Conservation (phyloP, 2,888 invertebrate genomes). For the Diarsia brunnea region DNA sequence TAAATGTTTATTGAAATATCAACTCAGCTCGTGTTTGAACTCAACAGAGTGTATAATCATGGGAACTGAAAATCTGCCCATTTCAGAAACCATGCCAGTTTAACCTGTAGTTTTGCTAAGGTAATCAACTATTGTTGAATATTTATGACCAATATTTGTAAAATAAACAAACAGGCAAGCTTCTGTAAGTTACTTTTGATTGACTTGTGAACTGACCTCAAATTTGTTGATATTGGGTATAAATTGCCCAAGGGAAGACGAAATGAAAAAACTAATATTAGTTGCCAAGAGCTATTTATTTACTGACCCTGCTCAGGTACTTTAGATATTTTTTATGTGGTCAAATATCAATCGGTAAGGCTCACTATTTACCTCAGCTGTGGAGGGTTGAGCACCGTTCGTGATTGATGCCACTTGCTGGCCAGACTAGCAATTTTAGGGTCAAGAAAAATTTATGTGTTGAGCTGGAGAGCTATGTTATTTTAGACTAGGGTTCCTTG, state of each 20-base stretch:
- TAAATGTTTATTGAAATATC: constrained; percentile 22
- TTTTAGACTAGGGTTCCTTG: constrained; percentile 34
- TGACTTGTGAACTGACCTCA: constrained; percentile 40
- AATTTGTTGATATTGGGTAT: constrained; percentile 49
- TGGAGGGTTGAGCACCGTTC: constrained; percentile 58
- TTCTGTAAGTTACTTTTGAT: constrained; percentile 49
- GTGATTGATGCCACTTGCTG: constrained; percentile 67
- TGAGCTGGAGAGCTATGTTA: constrained; percentile 48
- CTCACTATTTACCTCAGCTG: constrained; percentile 59
- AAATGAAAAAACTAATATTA: constrained; percentile 44
- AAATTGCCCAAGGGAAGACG: constrained; percentile 29
- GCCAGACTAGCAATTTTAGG: constrained; percentile 62
- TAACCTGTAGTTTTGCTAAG: constrained; percentile 36
- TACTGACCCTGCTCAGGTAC: constrained; percentile 38
- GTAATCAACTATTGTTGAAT: constrained; percentile 41
- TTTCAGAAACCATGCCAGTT: constrained; percentile 9
- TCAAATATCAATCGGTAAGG: constrained; percentile 66
- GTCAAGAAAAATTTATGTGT: constrained; percentile 66
- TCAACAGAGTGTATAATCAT: constrained; percentile 12
- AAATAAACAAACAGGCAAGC: constrained; percentile 25
- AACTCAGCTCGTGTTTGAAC: constrained; percentile 18
- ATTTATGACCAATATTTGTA: constrained; percentile 42
- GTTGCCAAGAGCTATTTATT: constrained; percentile 47
- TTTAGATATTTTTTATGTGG: constrained; percentile 61
- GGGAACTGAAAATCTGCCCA: constrained; percentile 36